Conservation (phyloP, 1,140 invertebrate species). For the Epicauta chinensis region DNA sequence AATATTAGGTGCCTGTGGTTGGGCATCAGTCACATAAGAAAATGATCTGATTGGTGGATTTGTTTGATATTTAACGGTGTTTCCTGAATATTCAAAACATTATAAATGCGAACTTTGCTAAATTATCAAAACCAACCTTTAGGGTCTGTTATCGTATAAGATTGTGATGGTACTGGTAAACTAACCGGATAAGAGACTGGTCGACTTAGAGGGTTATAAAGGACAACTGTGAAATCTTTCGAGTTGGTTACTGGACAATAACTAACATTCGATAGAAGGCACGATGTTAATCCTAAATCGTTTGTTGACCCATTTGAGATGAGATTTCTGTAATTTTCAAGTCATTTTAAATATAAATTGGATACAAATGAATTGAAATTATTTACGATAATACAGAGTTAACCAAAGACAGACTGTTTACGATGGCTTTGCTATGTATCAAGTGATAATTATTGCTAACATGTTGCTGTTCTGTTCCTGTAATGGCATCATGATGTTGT, state of each 20-base stretch:
- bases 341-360: too few species aligned
- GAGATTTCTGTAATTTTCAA: conserved; percentile 2
- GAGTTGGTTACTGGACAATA: conserved; percentile 53
- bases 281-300: conserved; percentile 8
- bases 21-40: conserved; percentile 4
- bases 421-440: conserved; percentile 53
- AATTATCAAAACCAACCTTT: conserved; percentile 41
- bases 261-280: conserved; percentile 52
- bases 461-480: conserved; percentile 66
- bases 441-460: conserved; percentile 66
- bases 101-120: neutral
- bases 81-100: neutral
- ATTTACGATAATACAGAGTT: neutral
- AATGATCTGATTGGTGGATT: conserved; percentile 16
- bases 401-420: conserved; percentile 10
- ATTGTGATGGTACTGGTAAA: conserved; percentile 54
- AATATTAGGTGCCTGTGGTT: conserved; percentile 40
- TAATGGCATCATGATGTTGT: conserved; percentile 62
- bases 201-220: conserved; percentile 74
- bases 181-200: conserved; percentile 55
- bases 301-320: neutral
- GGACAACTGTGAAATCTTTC: conserved; percentile 54
- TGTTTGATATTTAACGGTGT: conserved; percentile 6
- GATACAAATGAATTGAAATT: neutral
- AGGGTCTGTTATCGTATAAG: conserved; percentile 51